Percentiles rank a stretch among this genome's conserved stretches.
Evolutionary conservation across 2,888 invertebrate genomes (phyloP).

Genomic region (Calameuta pallipes): DNA sequence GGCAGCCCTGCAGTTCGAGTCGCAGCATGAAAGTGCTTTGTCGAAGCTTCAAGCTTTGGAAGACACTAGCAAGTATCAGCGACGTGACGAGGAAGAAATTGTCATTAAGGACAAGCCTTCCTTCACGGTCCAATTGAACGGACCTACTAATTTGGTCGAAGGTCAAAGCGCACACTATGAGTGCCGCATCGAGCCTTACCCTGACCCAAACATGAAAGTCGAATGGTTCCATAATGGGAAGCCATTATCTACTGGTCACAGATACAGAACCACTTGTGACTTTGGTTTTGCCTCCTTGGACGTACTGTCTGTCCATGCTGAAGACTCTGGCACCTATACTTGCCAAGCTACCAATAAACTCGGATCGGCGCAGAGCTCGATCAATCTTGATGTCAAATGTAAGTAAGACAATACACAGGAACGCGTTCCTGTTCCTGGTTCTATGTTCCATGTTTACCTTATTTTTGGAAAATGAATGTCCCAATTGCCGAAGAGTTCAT

Average conservation of each 20-base stretch:
- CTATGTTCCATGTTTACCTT: neutral
- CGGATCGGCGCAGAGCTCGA: constrained; percentile 85
- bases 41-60: constrained; percentile 89
- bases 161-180: constrained; percentile 93
- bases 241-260: constrained; percentile 87
- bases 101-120: constrained; percentile 84
- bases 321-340: constrained; percentile 94
- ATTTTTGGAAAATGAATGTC: neutral
- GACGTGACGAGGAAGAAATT: constrained; percentile 84
- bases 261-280: constrained; percentile 93
- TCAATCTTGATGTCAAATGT: constrained; percentile 85
- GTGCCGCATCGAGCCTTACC: constrained; percentile 92
- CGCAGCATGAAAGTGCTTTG: constrained; percentile 89
- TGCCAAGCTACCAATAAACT: constrained; percentile 88
- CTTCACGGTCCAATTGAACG: constrained; percentile 87
- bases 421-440: neutral
- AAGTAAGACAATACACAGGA: constrained; percentile 62
- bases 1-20: constrained; percentile 87
- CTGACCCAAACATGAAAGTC: constrained; percentile 87
- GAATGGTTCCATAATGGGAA: constrained; percentile 96
- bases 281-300: constrained; percentile 98
- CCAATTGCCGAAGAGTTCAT: neutral
- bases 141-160: constrained; percentile 86
- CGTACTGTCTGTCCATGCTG: constrained; percentile 91
- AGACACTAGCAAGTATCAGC: constrained; percentile 81